Evolutionary conservation across 92 coral and sea anemone genomes (phyloP).

Genomic region (Epizoanthus stellaris): DNA sequence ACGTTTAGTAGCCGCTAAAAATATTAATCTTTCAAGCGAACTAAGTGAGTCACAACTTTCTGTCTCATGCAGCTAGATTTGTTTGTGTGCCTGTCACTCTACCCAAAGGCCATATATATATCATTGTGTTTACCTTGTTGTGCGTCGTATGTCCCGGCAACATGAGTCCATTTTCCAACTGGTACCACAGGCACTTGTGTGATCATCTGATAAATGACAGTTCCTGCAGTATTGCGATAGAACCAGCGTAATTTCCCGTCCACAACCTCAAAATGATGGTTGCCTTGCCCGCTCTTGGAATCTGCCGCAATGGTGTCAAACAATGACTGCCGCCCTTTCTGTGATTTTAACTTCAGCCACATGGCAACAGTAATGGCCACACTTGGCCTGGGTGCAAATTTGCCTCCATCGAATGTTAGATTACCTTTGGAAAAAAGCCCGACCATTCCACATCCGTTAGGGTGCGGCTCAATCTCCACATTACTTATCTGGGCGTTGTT

Average conservation of each 20-base stretch:
- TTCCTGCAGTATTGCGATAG: constrained; percentile 58
- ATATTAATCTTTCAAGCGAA: too few relatives aligned
- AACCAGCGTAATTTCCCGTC: constrained; percentile 83
- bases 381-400: constrained; percentile 73
- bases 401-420: constrained; percentile 70
- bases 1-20: too few relatives aligned
- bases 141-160: constrained; percentile 79
- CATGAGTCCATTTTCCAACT: constrained; percentile 78
- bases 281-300: constrained; percentile 56
- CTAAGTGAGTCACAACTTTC: too few relatives aligned
- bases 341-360: constrained; percentile 73
- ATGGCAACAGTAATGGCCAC: constrained; percentile 76
- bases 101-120: not conserved
- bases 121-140: constrained; percentile 50
- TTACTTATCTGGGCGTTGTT: constrained; percentile 71
- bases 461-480: constrained; percentile 55
- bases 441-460: constrained; percentile 74
- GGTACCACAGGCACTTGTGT: constrained; percentile 59
- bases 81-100: not conserved
- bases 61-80: not conserved
- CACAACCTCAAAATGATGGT: constrained; percentile 72
- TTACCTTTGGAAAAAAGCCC: constrained; percentile 78
- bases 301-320: constrained; percentile 68
- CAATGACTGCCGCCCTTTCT: constrained; percentile 69
- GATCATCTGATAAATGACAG: constrained; percentile 59